These are phyloP conservation scores for Lithosia quadra DNA, from an alignment of 2,888 invertebrate genomes.

Conservation along the genomic window DNA sequence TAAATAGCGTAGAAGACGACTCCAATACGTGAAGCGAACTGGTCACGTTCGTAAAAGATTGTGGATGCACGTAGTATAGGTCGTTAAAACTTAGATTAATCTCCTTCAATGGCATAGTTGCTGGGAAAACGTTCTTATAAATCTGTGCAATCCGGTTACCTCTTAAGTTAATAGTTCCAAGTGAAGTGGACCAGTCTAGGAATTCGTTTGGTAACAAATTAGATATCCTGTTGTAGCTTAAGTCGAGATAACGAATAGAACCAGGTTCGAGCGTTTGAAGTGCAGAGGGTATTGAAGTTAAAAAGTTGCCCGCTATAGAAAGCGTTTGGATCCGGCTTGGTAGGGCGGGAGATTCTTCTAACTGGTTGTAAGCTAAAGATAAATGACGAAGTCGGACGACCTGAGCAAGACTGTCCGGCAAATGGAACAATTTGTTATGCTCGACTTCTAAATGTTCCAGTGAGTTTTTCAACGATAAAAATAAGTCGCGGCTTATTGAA, in stretches of 20 bases:
- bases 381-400: conserved; percentile 92
- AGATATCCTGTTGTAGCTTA: conserved; percentile 95
- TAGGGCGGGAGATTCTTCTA: conserved; percentile 87
- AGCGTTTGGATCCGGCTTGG: conserved; percentile 91
- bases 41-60: conserved; percentile 93
- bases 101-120: conserved; percentile 92
- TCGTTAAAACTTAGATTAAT: conserved; percentile 97
- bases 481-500: conserved; percentile 90
- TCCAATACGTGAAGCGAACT: conserved; percentile 93
- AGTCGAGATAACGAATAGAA: conserved; percentile 92
- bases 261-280: conserved; percentile 91
- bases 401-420: conserved; percentile 90
- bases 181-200: conserved; percentile 91
- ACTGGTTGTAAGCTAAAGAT: conserved; percentile 92
- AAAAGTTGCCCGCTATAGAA: conserved; percentile 93
- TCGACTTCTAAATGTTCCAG: conserved; percentile 94
- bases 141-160: conserved; percentile 94
- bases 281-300: conserved; percentile 91
- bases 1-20: conserved; percentile 94
- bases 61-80: conserved; percentile 92
- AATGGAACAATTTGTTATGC: conserved; percentile 90
- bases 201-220: conserved; percentile 93
- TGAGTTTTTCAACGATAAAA: conserved; percentile 90
- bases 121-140: conserved; percentile 90
- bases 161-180: conserved; percentile 93